A percentile compares a stretch with the other conserved stretches of the same genome.
Evolutionary conservation across 2,797 vertebrate genomes (phyloP).

Genomic region (Falco berigora): DNA sequence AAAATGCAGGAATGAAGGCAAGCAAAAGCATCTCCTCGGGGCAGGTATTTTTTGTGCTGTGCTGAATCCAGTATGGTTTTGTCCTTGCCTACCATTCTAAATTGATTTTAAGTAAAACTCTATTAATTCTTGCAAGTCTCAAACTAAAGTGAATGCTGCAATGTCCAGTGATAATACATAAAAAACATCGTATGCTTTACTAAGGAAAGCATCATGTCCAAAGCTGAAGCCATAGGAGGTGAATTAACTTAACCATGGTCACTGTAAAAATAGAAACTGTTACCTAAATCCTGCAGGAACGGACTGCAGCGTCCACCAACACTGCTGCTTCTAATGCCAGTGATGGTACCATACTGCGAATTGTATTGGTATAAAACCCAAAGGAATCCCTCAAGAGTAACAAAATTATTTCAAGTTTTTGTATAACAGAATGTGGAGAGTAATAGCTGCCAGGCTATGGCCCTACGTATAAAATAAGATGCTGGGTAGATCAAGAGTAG

Average conservation of each 20-base stretch:
- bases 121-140: neutral
- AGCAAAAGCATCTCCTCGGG: neutral
- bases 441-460: neutral
- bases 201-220: neutral
- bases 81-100: neutral
- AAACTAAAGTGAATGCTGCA: neutral
- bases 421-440: neutral
- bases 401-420: neutral
- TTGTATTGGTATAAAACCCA: neutral
- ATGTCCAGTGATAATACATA: neutral
- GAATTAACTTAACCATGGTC: neutral
- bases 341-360: neutral
- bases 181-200: rapidly evolving
- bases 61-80: neutral
- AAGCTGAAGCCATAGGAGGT: neutral
- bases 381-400: neutral
- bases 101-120: neutral
- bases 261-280: neutral
- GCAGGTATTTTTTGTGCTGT: neutral
- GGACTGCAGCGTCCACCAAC: neutral
- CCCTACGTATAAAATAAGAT: neutral
- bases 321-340: neutral
- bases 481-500: neutral
- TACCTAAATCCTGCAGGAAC: neutral
- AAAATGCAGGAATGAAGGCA: neutral